Conservation (phyloP, 1,140 invertebrate species). For the Leptinotarsa lineolata region DNA sequence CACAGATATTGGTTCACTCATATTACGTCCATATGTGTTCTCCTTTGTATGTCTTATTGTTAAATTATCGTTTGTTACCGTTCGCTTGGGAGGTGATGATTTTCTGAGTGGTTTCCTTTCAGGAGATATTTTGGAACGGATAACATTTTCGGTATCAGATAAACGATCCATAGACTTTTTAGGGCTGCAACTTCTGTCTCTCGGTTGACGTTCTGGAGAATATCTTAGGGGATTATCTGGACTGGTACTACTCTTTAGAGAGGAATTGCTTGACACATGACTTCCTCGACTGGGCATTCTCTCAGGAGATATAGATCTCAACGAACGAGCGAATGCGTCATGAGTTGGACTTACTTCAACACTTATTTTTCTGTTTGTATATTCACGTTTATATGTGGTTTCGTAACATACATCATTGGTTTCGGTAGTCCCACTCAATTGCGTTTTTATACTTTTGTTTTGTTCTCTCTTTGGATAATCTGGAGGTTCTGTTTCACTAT, state of each 20-base stretch:
- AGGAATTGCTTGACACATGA: slow-evolving; percentile 56
- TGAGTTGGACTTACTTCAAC: slow-evolving; percentile 69
- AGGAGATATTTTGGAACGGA: slow-evolving; percentile 52
- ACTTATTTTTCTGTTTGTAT: slow-evolving; percentile 62
- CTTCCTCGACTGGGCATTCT: slow-evolving; percentile 53
- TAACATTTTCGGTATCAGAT: slow-evolving; percentile 46
- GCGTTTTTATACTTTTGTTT: not conserved
- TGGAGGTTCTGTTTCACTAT: not conserved
- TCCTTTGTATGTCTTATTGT: slow-evolving; percentile 16
- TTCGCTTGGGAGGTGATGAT: slow-evolving; percentile 25
- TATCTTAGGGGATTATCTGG: slow-evolving; percentile 58
- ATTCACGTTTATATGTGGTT: slow-evolving; percentile 65
- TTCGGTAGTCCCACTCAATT: not conserved
- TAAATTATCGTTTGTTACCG: not conserved
- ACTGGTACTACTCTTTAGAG: slow-evolving; percentile 60
- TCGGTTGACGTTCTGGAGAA: slow-evolving; percentile 45
- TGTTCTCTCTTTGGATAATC: not conserved
- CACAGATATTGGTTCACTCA: slow-evolving; percentile 2
- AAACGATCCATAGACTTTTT: slow-evolving; percentile 44
- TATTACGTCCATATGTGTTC: slow-evolving; percentile 10
- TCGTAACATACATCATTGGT: slow-evolving; percentile 52
- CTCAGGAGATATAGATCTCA: slow-evolving; percentile 65
- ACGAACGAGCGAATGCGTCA: slow-evolving; percentile 70
- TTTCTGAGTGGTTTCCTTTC: slow-evolving; percentile 26
- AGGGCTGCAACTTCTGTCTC: slow-evolving; percentile 39